A percentile compares a stretch with the other conserved stretches of the same genome.
phyloP scores from a whole-genome alignment of 2,113 vertebrate genomes.

The Pyrgilauda ruficollis region DNA sequence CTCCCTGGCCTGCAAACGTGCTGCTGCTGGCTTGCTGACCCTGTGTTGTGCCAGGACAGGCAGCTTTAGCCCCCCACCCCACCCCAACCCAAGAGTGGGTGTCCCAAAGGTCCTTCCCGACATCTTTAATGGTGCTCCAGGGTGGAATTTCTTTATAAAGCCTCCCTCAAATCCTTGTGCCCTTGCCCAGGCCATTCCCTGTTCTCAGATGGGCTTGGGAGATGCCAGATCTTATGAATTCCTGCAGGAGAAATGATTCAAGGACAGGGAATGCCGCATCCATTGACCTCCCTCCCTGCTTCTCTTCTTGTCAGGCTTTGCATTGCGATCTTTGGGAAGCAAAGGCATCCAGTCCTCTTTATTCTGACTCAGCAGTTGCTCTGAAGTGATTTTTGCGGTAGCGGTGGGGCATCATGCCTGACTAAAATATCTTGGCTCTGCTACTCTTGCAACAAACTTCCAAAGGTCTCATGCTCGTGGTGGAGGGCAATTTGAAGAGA shows the following conservation, averaged over 20 bases:
- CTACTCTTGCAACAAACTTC: constrained; percentile 53
- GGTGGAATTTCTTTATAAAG: not conserved
- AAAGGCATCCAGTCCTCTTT: constrained; percentile 22
- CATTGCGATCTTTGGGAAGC: constrained; percentile 38
- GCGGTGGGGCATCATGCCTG: constrained; percentile 55
- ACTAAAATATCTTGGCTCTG: constrained; percentile 64
- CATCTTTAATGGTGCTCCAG: not conserved
- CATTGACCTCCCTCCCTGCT: not conserved
- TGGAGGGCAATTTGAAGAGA: constrained; percentile 70
- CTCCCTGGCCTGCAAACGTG: not conserved
- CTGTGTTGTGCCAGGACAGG: not conserved
- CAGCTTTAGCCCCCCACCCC: not conserved
- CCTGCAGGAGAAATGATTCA: constrained; percentile 34
- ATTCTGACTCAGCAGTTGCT: constrained; percentile 64
- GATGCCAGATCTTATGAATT: not conserved
- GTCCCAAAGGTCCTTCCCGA: not conserved
- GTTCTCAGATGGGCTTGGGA: not conserved
- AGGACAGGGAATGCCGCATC: constrained; percentile 12
- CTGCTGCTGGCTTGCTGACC: not conserved
- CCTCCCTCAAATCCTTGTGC: not conserved
- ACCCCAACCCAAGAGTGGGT: not conserved
- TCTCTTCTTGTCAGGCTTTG: not conserved
- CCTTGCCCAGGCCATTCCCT: not conserved
- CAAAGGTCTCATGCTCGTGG: constrained; percentile 64
- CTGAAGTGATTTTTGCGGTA: constrained; percentile 51